Conservation (phyloP, 64 coral and sea anemone genomes). For the Stichodactyla helianthus region DNA sequence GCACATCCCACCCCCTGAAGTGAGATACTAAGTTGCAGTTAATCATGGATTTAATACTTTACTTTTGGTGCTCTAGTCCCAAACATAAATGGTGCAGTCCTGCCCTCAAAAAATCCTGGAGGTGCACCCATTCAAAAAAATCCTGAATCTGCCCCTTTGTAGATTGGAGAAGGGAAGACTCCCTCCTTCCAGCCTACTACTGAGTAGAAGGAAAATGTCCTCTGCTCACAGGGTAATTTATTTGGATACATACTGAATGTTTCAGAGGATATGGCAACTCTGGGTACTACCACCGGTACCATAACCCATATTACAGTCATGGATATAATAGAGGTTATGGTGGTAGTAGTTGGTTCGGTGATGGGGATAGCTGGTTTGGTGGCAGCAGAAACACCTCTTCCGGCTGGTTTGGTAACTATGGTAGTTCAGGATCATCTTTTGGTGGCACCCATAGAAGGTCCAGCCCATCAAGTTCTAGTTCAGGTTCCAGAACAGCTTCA, state of each 20-base stretch:
- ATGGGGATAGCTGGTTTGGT: constrained; percentile 31
- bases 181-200: no score
- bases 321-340: constrained; percentile 7
- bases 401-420: not conserved
- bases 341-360: constrained; percentile 2
- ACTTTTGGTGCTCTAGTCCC: no score
- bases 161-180: no score
- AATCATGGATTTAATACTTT: no score
- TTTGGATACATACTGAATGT: not conserved
- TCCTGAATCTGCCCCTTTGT: no score
- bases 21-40: no score
- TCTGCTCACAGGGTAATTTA: no score
- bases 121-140: no score
- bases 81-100: no score
- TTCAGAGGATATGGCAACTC: not conserved
- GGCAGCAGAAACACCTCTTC: not conserved
- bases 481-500: constrained; percentile 21
- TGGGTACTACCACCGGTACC: not conserved
- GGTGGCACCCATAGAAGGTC: constrained; percentile 2
- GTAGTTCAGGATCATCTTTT: constrained; percentile 11
- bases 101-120: no score
- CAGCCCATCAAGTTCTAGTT: constrained; percentile 22
- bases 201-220: no score
- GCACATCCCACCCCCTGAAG: no score
- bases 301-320: not conserved